Base-by-base conservation (phyloP, 2,113 vertebrate genomes). In the Ailuropoda melanoleuca region DNA sequence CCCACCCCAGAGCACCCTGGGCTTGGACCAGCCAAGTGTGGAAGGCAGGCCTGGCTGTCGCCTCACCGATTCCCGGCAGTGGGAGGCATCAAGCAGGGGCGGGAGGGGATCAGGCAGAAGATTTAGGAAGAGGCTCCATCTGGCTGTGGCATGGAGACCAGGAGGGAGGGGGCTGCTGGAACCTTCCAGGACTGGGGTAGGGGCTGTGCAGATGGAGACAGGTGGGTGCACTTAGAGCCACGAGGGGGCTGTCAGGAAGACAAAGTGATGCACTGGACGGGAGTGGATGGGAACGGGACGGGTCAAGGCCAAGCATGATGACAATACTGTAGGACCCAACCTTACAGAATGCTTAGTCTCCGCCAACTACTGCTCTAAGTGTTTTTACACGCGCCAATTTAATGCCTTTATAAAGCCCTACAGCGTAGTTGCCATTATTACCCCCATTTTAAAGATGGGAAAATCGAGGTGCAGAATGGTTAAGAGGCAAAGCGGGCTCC, bases 371-470 rank as follows among this genome's bases (percentile, higher is more conserved):
- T 1, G 3, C 18, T 75, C 50, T 24, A 7, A 60, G 39, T 50
- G 17, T 70, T 43, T 23, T 43, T 81, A 26, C 31, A 6, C 29
- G 77, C 13, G 39, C 0, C 18, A 2, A 24, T 34, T 72, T 66
- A 66, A 86, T 48, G 80, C 21, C 77, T 60, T 26, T 29, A 23
- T 50, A 78, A 46, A 75, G 15, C 13, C 10, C 82, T 56, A 7
- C n/a, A 8, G 78, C n/a, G 48, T 39, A 46, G 70, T 37, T 26
- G 24, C 37, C 60, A 10, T 37, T 50, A 26, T 92, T n/a, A 50
- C 70, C 64, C 64, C 43, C 75, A 84, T 85, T 97, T 81, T 95
- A 78, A 92, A 83, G 58, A 43, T 37, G 53, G 89, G 92, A 48
- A 82, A 74, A 78, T 6, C 58, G 74, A 94, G n/a, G 13, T 24